Evolutionary conservation across 2,113 vertebrate genomes (phyloP).

Genomic region (Caranx melampygus): DNA sequence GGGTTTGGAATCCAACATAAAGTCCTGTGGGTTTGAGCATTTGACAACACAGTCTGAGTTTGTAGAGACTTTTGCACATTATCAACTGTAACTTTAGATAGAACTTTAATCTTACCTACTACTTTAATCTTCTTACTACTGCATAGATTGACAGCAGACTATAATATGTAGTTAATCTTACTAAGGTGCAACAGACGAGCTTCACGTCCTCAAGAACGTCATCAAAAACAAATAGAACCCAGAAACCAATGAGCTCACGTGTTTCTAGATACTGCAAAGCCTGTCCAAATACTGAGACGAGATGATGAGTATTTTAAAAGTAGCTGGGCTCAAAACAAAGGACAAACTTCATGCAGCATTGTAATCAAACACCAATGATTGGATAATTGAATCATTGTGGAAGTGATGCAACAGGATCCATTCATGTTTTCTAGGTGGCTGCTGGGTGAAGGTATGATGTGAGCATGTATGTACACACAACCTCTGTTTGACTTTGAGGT

Average conservation of each 20-base stretch:
- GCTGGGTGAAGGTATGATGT: neutral
- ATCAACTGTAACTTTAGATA: no score
- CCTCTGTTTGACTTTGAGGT: constrained; percentile 60
- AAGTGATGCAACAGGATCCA: neutral
- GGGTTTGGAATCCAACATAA: neutral
- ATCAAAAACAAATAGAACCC: neutral
- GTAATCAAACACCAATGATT: neutral
- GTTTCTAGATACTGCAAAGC: neutral
- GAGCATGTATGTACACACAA: neutral
- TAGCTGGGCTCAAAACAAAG: neutral
- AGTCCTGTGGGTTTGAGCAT: neutral
- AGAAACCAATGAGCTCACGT: neutral
- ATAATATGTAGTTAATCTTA: neutral
- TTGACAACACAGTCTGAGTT: no score
- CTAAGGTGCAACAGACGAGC: neutral
- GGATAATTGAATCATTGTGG: neutral
- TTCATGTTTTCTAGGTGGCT: constrained; percentile 9
- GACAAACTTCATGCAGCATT: neutral
- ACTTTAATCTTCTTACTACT: no score
- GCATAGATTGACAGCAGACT: neutral
- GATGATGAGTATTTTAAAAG: neutral
- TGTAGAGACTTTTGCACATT: no score
- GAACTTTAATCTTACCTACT: no score
- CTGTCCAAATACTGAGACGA: neutral
- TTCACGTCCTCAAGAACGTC: neutral